Evolutionary conservation across 2,113 vertebrate genomes (phyloP), one percentile per base, ranked within the genome.

Genomic region (Chloebia gouldiae): DNA sequence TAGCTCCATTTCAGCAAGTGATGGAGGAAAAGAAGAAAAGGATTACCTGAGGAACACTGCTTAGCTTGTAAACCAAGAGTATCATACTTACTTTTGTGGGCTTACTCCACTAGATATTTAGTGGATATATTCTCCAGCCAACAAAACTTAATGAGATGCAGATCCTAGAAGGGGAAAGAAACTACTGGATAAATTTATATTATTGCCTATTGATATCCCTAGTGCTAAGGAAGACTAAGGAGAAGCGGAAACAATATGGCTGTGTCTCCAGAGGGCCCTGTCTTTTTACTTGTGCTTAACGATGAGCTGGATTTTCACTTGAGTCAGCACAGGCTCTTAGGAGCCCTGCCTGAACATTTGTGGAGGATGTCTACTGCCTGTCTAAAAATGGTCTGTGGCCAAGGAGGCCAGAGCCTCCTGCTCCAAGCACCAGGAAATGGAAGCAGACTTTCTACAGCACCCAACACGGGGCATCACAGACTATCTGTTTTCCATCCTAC

Each of bases 381-480:
- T n/a, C 42, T 73, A 35, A 50, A 87, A 54, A 21, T 5, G 11
- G 15, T 30, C 40, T 75, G 33, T 75, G 51, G 30, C 35, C 73
- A 63, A 78, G 35, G 18, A 75, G 25, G 19, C 17, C 69, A 78
- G 40, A 80, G n/a, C 12, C 22, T 28, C 11, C 69, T 85, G 64
- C 53, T 72, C 18, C n/a, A 59, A 50, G 23, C 2, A 1, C 23
- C 45, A 44, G 50, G 27, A 69, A 24, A 45, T 39, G 33, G 28
- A 72, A 35, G 24, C 21, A 31, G 25, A 19, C 47, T 77, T 90
- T 81, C 49, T 24, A 33, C 14, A 33, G 53, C 12, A 28, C 6
- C 24, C 30, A 33, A 5, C 15, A 18, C 1, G 1, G 30, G 37
- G 17, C 3, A 0, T 15, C 47, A 37, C 72, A 88, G 27, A 39